Base-by-base conservation (phyloP, 1,140 invertebrate species). In the Caerostris extrusa region DNA sequence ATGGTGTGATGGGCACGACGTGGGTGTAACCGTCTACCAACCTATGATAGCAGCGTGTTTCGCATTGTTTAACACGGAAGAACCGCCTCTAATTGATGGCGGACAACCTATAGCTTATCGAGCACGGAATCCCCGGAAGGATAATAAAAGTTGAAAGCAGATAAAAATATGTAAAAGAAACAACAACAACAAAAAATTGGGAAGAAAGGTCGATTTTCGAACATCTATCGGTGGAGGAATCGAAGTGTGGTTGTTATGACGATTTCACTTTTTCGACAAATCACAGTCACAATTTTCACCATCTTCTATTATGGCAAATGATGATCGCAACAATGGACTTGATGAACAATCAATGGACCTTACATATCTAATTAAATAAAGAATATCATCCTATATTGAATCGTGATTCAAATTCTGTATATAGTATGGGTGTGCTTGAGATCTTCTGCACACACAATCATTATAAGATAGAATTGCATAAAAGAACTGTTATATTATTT, bases 1-100 rank as follows among this genome's bases (percentile, higher is more conserved):
- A 34, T 34, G 61, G 61, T 53, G 61, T 89, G 87, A 89, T 50
- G 56, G 85, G 12, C 58, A 60, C 17, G 19, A 14, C 69, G 34
- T 57, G 83, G 83, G 83, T 85, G 83, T 85, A 58, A 77, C 71
- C 71, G 53, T 10, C 71, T 12, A 34, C 34, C 71, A 77, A 50
- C 10, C 12, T 81, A 14, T 85, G 83, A 85, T 19, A 8, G 34
- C 19, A 34, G 34, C 77, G 19, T 61, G 90, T 82, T 60, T 81
- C 90, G 90, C 90, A 91, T 91, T 91, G 90, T 91, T 91, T 82
- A 91, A 82, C 90, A 82, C 57, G 58, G 71, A 91, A 81, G 71
- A 50, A 81, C 67, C 19, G 17, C 53, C 55, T 82, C 19, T 91
- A 91, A 91, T 91, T 82, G 90, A 91, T 91, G 71, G 90, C 14